Evolutionary conservation across 1,140 invertebrate genomes (phyloP), one percentile per base, ranked within the genome.

Genomic region (Trypoxylus dichotomus): DNA sequence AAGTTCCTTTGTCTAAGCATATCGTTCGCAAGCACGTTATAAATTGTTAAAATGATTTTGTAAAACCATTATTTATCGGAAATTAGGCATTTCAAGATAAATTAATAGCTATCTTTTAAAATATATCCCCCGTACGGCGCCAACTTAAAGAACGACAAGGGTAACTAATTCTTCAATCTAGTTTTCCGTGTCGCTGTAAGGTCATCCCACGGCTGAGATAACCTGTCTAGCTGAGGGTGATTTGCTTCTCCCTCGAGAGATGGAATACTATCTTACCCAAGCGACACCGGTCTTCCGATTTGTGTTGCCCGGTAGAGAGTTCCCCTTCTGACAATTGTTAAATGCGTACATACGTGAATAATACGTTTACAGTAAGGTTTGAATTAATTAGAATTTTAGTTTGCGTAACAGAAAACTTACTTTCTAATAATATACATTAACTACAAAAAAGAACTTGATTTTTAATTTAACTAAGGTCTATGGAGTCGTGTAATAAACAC

Each of bases 131-230:
- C 32, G 32, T 8, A 37, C 32, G 32, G 32, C 32, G 32, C 32
- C 5, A 37, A 37, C 32, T 37, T 37, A 37, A 58, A 58, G 21
- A 58, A 37, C 32, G 47, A 21, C 21, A 21, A 58, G 21, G 15
- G 47, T 58, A 58, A 21, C 47, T 58, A 58, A 58, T 58, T 21
- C 21, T 58, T 58, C 47, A 58, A 58, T 58, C 47, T 58, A n/a
- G 47, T 58, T 58, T 58, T 58, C 21, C 47, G 47, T 58, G 47
- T 58, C 47, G 3, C 47, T 19, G 47, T 58, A 58, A 58, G 47
- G 47, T 58, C 47, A 58, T 58, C 47, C 47, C 47, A 58, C 47
- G 47, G 47, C 47, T 58, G 47, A 58, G 47, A 58, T 58, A 58
- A 58, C 47, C 47, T 58, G 47, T 58, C 47, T 58, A 21, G 47